These are phyloP conservation scores for Dinothrombium tinctorium DNA, from an alignment of 1,140 invertebrate genomes.

Conservation along the genomic window DNA sequence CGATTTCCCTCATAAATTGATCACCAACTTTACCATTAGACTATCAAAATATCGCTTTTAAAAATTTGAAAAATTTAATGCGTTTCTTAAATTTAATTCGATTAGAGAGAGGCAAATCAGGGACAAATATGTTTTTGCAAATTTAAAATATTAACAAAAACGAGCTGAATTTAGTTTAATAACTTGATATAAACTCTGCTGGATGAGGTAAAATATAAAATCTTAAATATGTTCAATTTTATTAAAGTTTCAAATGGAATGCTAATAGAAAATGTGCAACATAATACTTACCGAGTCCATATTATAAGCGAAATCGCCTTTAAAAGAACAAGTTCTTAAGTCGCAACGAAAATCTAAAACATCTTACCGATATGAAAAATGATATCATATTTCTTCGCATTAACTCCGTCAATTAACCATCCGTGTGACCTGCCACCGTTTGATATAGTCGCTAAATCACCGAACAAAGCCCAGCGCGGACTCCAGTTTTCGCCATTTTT, in stretches of 20 bases:
- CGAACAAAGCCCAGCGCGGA: conserved; percentile 46
- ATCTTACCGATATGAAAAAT: conserved; percentile 55
- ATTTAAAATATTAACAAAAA: conserved; percentile 25
- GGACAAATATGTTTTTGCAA: too few relatives aligned
- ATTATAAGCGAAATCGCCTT: conserved; percentile 71
- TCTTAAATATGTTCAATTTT: too few relatives aligned
- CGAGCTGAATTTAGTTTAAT: conserved; percentile 4
- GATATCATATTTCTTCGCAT: conserved; percentile 50
- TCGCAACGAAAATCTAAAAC: background rate
- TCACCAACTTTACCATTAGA: conserved; percentile 51
- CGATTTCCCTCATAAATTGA: conserved; percentile 69
- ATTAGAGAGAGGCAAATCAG: too few relatives aligned
- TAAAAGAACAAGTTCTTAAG: too few relatives aligned
- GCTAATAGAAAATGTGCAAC: too few relatives aligned
- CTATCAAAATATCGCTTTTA: too few relatives aligned
- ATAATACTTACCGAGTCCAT: conserved; percentile 40
- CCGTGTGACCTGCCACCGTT: conserved; percentile 52
- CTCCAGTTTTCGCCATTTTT: conserved; percentile 6
- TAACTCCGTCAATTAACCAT: conserved; percentile 50
- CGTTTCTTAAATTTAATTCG: too few relatives aligned
- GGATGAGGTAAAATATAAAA: too few relatives aligned
- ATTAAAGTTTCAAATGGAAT: too few relatives aligned
- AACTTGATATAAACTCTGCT: too few relatives aligned
- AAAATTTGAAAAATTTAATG: too few relatives aligned
- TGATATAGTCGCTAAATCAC: conserved; percentile 76